Base-by-base conservation (phyloP, 2,888 invertebrate species). In the Pardosa pseudoannulata region DNA sequence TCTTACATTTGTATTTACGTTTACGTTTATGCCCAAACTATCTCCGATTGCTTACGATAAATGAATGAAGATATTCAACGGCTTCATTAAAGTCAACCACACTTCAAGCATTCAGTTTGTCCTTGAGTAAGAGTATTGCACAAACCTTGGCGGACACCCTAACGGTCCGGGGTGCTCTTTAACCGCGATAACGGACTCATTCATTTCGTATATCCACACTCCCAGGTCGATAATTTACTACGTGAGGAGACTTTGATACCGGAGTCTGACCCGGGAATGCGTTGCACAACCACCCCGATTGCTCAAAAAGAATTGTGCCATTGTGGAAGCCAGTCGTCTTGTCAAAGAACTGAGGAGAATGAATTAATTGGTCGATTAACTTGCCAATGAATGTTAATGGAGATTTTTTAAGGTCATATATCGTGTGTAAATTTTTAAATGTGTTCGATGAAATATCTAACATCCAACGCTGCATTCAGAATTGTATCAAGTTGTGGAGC, bases 111-210 rank as follows among this genome's bases (percentile, higher is more conserved):
- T 11, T 36, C 11, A 36, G 13, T 46, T 6, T 16, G 46, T 6
- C 46, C 36, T 36, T 36, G 16, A 16, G 9, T 16, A 46, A n/a
- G n/a, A 46, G 2, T 46, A 2, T 46, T 46, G 46, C 46, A 16
- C 11, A 46, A n/a, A 46, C 46, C 46, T 46, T 46, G 46, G 16
- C n/a, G n/a, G 46, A 46, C 46, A n/a, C 2, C 11, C 46, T 2
- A 46, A 16, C n/a, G 46, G n/a, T 46, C n/a, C 36, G 46, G 46
- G 46, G 46, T 46, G 46, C 46, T 16, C 46, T 46, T 46, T 46
- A 46, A 16, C 2, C 16, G 46, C n/a, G 46, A 46, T 46, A 46
- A 46, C 2, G 46, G 2, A 46, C 46, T 11, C 46, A 46, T 16
- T 16, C 16, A 46, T 46, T 46, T 46, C 46, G 11, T 16, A 6